Base-by-base conservation (phyloP, 2,888 invertebrate genomes). In the Isotomurus palustris region DNA sequence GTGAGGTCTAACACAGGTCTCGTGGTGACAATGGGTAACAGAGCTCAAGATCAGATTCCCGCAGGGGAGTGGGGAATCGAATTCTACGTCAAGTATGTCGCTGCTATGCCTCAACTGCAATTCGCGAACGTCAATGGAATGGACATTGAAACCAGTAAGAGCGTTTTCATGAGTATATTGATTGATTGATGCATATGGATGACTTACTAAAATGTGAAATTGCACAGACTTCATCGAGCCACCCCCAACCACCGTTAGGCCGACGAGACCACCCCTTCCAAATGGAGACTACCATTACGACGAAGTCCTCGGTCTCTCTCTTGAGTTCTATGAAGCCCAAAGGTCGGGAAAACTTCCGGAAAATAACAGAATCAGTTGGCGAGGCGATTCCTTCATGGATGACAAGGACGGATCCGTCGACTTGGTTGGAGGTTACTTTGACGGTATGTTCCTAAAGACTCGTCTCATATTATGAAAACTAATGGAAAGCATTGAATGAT, bases 251-350 rank as follows among this genome's bases (percentile, higher is more conserved):
- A 58, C 53, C 2, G 43, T 40, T 17, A 38, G 43, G 17, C 55
- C 56, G 2, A 53, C 58, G 6, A 29, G 29, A 12, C 41, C 52
- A 25, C 58, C 62, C 4, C 35, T 22, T 1, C 4, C 32, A 5
- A 40, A 53, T 1, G 61, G 60, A 6, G 64, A 68, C 29, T 72
- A 73, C 56, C 75, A 80, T 69, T 81, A 81, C 68, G 75, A 75
- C 25, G 72, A 76, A 60, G 80, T 77, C 1, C 61, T 81, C 52
- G 74, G 76, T 60, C 73, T 79, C 29, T 81, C 81, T 10, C 71
- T 81, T 44, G 71, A 80, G 49, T 81, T 81, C 70, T 81, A 80
- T 73, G 81, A 81, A 72, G 79, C 81, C 1, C 81, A 81, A 71
- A 73, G 80, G 36, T 80, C 40, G 19, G 81, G 81, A 14, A 76